Evolutionary conservation across 2,888 invertebrate genomes (phyloP).

Genomic region (Sinhomidia bicolor): DNA sequence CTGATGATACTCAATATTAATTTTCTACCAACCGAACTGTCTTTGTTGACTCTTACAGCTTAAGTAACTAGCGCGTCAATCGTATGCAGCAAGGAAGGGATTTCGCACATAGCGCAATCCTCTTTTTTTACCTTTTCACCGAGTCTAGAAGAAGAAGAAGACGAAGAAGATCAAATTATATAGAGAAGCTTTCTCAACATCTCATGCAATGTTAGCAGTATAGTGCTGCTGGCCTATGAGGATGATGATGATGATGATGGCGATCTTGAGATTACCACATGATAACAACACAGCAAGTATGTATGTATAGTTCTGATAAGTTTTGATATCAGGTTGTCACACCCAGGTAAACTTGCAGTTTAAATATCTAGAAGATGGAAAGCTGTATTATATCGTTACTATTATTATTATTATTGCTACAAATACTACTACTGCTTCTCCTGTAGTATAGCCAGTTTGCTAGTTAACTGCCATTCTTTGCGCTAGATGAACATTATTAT

Average conservation of each 20-base stretch:
- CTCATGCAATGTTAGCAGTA: not conserved
- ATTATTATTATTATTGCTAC: too few relatives aligned
- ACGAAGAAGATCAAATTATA: not conserved
- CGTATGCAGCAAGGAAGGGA: conserved; percentile 35
- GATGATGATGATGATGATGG: conserved; percentile 53
- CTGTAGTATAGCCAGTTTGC: not conserved
- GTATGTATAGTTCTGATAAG: conserved; percentile 53
- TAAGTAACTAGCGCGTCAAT: conserved; percentile 51
- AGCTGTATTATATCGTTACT: conserved; percentile 4
- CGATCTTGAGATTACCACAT: conserved; percentile 15
- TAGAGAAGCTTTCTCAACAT: conserved; percentile 16
- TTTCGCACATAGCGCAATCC: conserved; percentile 43
- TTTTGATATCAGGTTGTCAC: conserved; percentile 74
- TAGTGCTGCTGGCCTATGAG: not conserved
- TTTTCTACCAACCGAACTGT: conserved; percentile 30
- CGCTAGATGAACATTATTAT: not conserved
- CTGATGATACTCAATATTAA: conserved; percentile 29
- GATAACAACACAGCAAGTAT: conserved; percentile 5
- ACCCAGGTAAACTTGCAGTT: conserved; percentile 69
- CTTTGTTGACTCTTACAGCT: conserved; percentile 55
- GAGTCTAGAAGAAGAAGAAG: not conserved
- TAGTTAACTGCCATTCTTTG: not conserved
- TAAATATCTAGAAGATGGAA: conserved; percentile 1
- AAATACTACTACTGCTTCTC: too few relatives aligned
- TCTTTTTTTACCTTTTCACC: conserved; percentile 57